Conservation (phyloP, 1,140 invertebrate species). For the Varroa destructor region DNA sequence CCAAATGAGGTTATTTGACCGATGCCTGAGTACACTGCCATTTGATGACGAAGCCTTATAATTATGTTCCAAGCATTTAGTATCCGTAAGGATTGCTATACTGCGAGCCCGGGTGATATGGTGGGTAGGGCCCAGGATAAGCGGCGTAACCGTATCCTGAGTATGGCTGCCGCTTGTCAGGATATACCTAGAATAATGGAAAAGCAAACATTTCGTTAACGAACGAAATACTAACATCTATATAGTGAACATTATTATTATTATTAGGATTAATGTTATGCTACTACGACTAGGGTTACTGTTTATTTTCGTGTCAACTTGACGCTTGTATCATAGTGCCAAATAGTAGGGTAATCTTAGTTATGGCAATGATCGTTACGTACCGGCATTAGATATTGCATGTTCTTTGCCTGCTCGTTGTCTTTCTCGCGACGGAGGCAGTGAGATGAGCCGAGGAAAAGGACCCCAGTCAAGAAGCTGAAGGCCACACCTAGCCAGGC, state of each 20-base stretch:
- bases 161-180: conserved; percentile 72
- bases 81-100: conserved; percentile 44
- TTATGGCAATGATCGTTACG: conserved; percentile 35
- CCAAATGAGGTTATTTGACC: too few species aligned
- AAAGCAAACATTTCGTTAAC: too few species aligned
- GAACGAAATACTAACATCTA: too few species aligned
- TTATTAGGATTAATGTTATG: too few species aligned
- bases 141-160: conserved; percentile 64
- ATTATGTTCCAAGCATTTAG: conserved; percentile 11
- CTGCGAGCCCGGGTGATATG: conserved; percentile 65
- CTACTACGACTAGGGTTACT: too few species aligned
- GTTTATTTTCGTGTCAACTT: too few species aligned
- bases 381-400: conserved; percentile 95
- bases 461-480: conserved; percentile 68
- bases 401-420: conserved; percentile 82
- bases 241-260: too few species aligned
- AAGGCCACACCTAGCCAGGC: conserved; percentile 84
- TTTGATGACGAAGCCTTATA: too few species aligned
- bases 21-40: too few species aligned
- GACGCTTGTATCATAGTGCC: too few species aligned
- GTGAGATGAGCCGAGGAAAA: conserved; percentile 78
- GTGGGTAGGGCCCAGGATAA: conserved; percentile 60
- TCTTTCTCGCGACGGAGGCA: conserved; percentile 80
- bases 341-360: too few species aligned
- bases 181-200: conserved; percentile 54